Conservation (phyloP, 2,113 vertebrate genomes). For the Ailurus styani region DNA sequence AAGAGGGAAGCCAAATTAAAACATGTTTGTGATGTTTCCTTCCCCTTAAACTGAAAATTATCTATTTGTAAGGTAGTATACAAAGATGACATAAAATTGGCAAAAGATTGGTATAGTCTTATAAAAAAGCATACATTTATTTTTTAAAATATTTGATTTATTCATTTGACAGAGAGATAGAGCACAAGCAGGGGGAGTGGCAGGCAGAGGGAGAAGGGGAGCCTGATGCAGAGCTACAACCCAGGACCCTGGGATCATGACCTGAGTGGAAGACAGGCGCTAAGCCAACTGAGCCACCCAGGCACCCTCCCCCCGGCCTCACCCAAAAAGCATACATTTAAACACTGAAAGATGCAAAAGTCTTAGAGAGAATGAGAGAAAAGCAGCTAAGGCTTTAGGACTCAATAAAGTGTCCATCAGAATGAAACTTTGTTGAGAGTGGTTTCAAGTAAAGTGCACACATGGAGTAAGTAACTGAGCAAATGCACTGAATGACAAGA, state of each 20-base stretch:
- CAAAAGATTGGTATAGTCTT: background rate
- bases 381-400: background rate
- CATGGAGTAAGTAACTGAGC: background rate
- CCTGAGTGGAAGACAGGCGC: too few relatives aligned
- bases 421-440: background rate
- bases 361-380: background rate
- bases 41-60: background rate
- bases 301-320: too few relatives aligned
- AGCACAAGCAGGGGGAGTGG: background rate
- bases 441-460: background rate
- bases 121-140: background rate
- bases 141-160: background rate
- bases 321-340: background rate
- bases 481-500: slow-evolving; percentile 37
- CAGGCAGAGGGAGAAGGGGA: too few relatives aligned
- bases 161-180: background rate
- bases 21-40: background rate
- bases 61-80: background rate
- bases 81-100: background rate
- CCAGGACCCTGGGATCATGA: background rate
- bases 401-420: background rate
- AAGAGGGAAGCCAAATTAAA: background rate
- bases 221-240: too few relatives aligned
- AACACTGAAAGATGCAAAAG: background rate
- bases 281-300: background rate